Evolutionary conservation across 2,888 invertebrate genomes (phyloP).

Genomic region (Corbicula japonica): DNA sequence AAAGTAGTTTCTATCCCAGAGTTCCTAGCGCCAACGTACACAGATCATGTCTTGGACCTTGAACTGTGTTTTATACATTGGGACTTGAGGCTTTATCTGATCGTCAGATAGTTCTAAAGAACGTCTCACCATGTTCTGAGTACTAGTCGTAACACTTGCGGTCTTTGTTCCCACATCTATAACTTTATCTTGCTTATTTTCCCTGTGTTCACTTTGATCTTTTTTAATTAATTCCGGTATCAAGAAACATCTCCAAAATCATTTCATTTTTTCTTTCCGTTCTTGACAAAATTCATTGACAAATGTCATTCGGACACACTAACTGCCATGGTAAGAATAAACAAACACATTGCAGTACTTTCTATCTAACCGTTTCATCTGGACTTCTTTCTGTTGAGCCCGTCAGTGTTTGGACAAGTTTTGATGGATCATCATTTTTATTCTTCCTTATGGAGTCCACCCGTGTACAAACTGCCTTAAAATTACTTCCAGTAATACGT

Average conservation of each 20-base stretch:
- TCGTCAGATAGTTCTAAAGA: background rate
- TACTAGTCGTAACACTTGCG: background rate
- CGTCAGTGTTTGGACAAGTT: slow-evolving; percentile 8
- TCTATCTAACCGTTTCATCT: slow-evolving; percentile 33
- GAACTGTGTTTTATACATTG: no score
- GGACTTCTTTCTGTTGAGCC: slow-evolving; percentile 1
- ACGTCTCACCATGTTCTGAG: background rate
- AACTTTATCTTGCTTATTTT: background rate
- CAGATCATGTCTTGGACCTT: no score
- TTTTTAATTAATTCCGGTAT: background rate
- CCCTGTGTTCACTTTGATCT: background rate
- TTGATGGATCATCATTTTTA: slow-evolving; percentile 6
- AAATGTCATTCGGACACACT: slow-evolving; percentile 3
- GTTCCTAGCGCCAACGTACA: no score
- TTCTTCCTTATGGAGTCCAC: slow-evolving; percentile 16
- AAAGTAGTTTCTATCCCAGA: no score
- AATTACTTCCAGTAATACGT: slow-evolving; percentile 35
- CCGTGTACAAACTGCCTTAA: slow-evolving; percentile 28
- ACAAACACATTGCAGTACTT: slow-evolving; percentile 37
- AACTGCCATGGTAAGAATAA: slow-evolving; percentile 32
- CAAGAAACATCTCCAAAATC: slow-evolving; percentile 29
- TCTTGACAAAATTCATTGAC: slow-evolving; percentile 22
- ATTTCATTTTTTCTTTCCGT: slow-evolving; percentile 21
- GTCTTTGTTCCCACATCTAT: background rate
- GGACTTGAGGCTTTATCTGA: no score